Conservation (phyloP, 1,140 invertebrate genomes). For the Drosophila parabipectinata region DNA sequence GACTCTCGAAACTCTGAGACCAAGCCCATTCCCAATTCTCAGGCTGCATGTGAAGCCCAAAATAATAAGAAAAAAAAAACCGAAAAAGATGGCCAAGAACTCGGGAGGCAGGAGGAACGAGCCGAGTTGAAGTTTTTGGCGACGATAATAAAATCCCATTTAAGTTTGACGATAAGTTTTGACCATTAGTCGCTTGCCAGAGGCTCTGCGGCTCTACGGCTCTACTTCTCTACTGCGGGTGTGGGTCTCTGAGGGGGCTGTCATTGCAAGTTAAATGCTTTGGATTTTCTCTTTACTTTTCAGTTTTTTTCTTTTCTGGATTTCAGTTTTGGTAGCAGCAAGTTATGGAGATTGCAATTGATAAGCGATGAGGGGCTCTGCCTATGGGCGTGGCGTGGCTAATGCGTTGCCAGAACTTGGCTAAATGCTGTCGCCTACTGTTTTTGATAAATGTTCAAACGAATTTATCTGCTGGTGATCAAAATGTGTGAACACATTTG, state of each 20-base stretch:
- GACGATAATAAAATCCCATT: slow-evolving; percentile 79
- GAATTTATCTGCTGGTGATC: slow-evolving; percentile 25
- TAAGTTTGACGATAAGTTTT: slow-evolving; percentile 80
- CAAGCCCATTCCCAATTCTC: slow-evolving; percentile 38
- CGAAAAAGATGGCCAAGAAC: neutral
- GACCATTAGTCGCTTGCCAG: slow-evolving; percentile 66
- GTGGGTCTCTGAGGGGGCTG: slow-evolving; percentile 23
- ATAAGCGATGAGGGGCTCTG: slow-evolving; percentile 46
- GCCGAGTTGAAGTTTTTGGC: slow-evolving; percentile 59
- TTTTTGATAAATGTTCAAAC: slow-evolving; percentile 64
- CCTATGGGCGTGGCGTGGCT: slow-evolving; percentile 56
- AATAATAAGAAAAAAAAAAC: neutral
- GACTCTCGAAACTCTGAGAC: slow-evolving; percentile 50
- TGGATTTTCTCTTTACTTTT: slow-evolving; percentile 53
- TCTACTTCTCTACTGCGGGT: no score
- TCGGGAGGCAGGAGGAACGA: neutral
- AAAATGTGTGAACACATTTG: slow-evolving; percentile 35
- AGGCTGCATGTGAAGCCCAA: slow-evolving; percentile 28
- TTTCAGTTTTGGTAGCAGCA: slow-evolving; percentile 29
- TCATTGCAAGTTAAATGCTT: slow-evolving; percentile 74
- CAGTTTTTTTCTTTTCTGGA: slow-evolving; percentile 3
- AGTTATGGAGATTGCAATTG: slow-evolving; percentile 73
- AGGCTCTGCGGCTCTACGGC: slow-evolving; percentile 9
- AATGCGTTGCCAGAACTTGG: slow-evolving; percentile 68
- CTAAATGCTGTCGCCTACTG: slow-evolving; percentile 50